Evolutionary conservation across 2,797 vertebrate genomes (phyloP), one percentile per base, ranked within the genome.

Genomic region (Acrocephalus scirpaceus): DNA sequence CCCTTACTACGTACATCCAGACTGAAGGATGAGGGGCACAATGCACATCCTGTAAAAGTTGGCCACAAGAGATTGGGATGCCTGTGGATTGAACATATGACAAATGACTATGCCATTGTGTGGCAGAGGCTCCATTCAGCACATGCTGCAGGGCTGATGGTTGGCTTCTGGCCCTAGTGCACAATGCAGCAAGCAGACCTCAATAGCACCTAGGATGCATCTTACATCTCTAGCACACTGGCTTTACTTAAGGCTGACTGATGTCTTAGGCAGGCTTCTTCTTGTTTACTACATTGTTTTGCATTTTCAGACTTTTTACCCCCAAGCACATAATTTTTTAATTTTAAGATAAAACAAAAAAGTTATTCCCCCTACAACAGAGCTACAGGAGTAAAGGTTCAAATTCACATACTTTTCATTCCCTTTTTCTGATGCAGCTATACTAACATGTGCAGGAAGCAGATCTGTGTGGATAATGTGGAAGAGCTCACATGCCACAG

Each of bases 401-500:
- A 64, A 73, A 57, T 16, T 65, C 36, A 50, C 18, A 7, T 19
- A 27, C 7, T 48, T 82, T 29, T 42, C 16, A 51, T 67, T 67
- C 51, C 26, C 22, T 10, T 69, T 79, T 34, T 66, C 60, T 50
- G 66, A 69, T 3, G 20, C 13, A 18, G 48, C 36, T 5, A 4
- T 23, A 38, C 16, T 65, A 54, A 20, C 0, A 25, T 0, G 0
- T 4, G 7, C 13, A 80, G 20, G 44, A 86, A 86, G 48, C 27
- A 86, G 25, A 12, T 34, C 27, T 10, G 16, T 3, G 8, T 32
- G 47, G 61, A 30, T 30, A 5, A 56, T 0, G 26, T 20, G n/a
- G 30, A 78, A 81, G 22, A 75, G 23, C 16, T 36, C 38, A 53
- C 29, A 27, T 0, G 0, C 22, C 53, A 58, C 32, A 47, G 1